A percentile compares a stretch with the other conserved stretches of the same genome.
Conservation (phyloP, 2,113 vertebrate genomes). For the Ancistrus triradiatus region DNA sequence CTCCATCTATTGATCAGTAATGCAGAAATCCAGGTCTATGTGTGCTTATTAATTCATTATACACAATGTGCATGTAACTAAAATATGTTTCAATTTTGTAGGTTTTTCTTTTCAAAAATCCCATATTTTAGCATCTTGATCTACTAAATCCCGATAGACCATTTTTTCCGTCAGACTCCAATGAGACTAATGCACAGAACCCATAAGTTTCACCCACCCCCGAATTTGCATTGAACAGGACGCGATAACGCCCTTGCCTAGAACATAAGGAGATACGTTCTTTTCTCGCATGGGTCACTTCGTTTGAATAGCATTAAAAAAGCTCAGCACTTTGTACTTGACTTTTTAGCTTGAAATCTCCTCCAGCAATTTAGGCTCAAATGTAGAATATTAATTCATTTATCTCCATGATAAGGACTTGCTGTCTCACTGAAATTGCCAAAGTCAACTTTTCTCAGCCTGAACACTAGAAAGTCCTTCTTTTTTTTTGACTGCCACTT, state of each 20-base stretch:
- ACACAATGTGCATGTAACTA: no score
- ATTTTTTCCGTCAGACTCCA: constrained; percentile 18
- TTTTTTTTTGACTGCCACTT: neutral
- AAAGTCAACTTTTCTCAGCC: constrained; percentile 62
- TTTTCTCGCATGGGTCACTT: constrained; percentile 69
- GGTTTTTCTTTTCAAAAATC: neutral
- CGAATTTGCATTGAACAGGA: constrained; percentile 68
- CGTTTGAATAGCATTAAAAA: constrained; percentile 71
- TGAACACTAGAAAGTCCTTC: constrained; percentile 57
- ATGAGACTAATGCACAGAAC: constrained; percentile 42
- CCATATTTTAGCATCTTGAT: neutral
- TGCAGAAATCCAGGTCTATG: no score
- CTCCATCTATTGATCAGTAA: no score
- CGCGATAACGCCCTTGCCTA: constrained; percentile 73
- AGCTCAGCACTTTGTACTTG: constrained; percentile 58
- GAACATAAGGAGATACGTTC: constrained; percentile 67
- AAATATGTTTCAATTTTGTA: no score
- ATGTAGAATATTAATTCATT: constrained; percentile 76
- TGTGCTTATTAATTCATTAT: no score
- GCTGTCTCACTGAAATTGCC: constrained; percentile 66
- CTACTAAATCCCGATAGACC: neutral
- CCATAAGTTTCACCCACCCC: constrained; percentile 43
- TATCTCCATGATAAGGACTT: constrained; percentile 70
- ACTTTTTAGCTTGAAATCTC: constrained; percentile 57
- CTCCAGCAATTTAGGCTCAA: constrained; percentile 60